phyloP scores from a whole-genome alignment of 2,888 invertebrate genomes.

The Drosophila subquinaria region DNA sequence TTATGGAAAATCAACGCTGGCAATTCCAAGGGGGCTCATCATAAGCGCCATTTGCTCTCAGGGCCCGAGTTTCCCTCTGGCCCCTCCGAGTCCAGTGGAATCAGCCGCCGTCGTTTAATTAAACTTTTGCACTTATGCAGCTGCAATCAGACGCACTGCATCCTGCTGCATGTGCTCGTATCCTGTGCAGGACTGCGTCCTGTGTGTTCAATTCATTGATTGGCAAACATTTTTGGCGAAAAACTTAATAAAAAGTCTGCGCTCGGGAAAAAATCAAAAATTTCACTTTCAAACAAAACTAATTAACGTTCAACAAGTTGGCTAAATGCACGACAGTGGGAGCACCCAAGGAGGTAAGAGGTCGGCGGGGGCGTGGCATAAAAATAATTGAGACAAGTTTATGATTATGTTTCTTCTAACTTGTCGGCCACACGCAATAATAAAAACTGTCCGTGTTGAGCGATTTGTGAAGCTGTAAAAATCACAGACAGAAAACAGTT shows the following conservation, averaged over 20 bases:
- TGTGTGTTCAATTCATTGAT: constrained; percentile 81
- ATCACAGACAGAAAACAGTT: constrained; percentile 78
- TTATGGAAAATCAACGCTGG: constrained; percentile 51
- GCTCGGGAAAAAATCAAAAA: constrained; percentile 77
- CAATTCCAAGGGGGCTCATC: constrained; percentile 67
- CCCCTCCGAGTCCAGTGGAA: background rate
- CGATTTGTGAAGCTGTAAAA: constrained; percentile 78
- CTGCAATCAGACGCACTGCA: constrained; percentile 66
- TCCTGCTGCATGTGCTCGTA: constrained; percentile 20
- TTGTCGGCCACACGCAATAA: constrained; percentile 69
- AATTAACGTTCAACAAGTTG: constrained; percentile 84
- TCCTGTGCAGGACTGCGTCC: constrained; percentile 41
- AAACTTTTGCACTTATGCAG: constrained; percentile 84
- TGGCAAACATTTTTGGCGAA: constrained; percentile 71
- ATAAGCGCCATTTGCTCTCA: constrained; percentile 64
- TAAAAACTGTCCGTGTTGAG: constrained; percentile 58
- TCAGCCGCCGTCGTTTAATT: constrained; percentile 76
- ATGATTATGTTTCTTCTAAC: constrained; percentile 70
- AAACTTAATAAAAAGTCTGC: constrained; percentile 65
- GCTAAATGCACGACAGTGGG: constrained; percentile 39
- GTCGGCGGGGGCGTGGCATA: constrained; percentile 50
- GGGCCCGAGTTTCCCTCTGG: constrained; percentile 4
- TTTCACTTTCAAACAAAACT: constrained; percentile 83
- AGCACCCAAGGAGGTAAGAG: background rate
- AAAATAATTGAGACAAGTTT: constrained; percentile 81